These are phyloP conservation scores for Eretmocerus hayati DNA, from an alignment of 2,888 invertebrate species.

Conservation along the genomic window DNA sequence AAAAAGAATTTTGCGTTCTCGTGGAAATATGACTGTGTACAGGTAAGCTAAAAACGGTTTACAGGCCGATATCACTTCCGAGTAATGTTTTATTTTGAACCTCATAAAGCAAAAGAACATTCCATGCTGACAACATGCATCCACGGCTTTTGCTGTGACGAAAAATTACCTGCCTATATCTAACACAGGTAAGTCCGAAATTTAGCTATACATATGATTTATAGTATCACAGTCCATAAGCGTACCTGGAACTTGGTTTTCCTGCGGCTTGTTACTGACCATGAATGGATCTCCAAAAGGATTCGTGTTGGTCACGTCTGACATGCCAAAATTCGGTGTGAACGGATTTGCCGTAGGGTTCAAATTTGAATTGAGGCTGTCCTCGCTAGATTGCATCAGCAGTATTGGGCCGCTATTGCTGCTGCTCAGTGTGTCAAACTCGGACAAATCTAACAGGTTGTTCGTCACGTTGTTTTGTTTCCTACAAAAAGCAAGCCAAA, in stretches of 20 bases:
- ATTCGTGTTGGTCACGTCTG: conserved; percentile 39
- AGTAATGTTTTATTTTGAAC: too few relatives aligned
- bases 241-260: conserved; percentile 44
- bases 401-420: conserved; percentile 42
- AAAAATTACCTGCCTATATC: too few relatives aligned
- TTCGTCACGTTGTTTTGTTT: conserved; percentile 51
- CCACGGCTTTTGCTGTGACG: too few relatives aligned
- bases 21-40: too few relatives aligned
- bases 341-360: conserved; percentile 43
- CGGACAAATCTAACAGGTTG: conserved; percentile 50
- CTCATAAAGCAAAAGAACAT: too few relatives aligned
- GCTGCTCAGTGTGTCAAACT: conserved; percentile 46
- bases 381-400: conserved; percentile 42
- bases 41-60: too few relatives aligned
- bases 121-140: too few relatives aligned
- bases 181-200: too few relatives aligned
- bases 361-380: conserved; percentile 44
- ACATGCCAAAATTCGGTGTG: conserved; percentile 39
- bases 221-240: too few relatives aligned
- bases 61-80: too few relatives aligned
- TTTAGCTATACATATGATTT: too few relatives aligned
- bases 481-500: conserved; percentile 44
- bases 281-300: conserved; percentile 44
- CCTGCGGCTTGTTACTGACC: conserved; percentile 42
- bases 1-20: too few relatives aligned